A percentile compares a stretch with the other conserved stretches of the same genome.
phyloP scores from a whole-genome alignment of 2,113 vertebrate species.

The Petroica traversi region DNA sequence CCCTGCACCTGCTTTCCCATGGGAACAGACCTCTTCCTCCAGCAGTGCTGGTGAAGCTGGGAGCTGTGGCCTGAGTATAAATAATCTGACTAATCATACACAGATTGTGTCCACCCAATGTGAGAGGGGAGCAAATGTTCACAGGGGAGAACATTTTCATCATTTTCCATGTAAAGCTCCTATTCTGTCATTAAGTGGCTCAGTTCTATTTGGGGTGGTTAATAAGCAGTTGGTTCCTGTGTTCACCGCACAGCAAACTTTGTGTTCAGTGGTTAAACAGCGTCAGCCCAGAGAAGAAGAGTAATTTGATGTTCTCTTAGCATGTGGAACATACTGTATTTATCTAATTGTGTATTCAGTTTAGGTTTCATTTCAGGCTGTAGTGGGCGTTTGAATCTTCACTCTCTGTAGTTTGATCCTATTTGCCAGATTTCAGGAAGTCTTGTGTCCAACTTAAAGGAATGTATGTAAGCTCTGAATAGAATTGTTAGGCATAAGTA shows the following conservation, averaged over 20 bases:
- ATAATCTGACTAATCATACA: background rate
- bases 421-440: constrained; percentile 43
- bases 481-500: constrained; percentile 14
- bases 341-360: constrained; percentile 48
- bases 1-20: background rate
- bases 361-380: constrained; percentile 49
- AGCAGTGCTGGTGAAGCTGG: background rate
- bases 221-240: background rate
- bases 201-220: background rate
- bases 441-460: background rate
- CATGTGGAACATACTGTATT: constrained; percentile 55
- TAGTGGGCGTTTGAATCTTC: constrained; percentile 41
- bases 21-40: background rate
- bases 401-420: background rate
- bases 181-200: background rate
- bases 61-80: background rate
- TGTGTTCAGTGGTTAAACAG: constrained; percentile 34
- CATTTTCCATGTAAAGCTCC: background rate
- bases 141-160: background rate
- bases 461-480: background rate
- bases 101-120: background rate
- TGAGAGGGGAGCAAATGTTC: background rate
- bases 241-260: background rate
- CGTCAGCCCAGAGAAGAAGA: constrained; percentile 2
- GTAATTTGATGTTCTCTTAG: constrained; percentile 59